Percentiles rank a stretch among this genome's conserved stretches.
phyloP scores from a whole-genome alignment of 2,113 vertebrate genomes.

The Cryptoleucopteryx plumbea region DNA sequence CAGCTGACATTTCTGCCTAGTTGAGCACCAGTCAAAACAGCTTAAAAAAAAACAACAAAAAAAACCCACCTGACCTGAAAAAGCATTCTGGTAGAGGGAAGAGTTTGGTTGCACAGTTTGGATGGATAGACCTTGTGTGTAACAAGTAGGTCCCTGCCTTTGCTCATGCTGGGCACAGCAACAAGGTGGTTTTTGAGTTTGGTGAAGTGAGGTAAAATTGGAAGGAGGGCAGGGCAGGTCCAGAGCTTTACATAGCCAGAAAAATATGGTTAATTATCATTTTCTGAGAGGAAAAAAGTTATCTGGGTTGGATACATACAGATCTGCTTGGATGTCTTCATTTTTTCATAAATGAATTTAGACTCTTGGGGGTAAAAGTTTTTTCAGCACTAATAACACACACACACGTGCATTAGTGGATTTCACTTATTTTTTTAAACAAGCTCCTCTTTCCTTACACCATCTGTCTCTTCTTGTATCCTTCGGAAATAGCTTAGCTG shows the following conservation, averaged over 20 bases:
- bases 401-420: neutral
- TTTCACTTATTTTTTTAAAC: neutral
- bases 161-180: neutral
- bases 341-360: neutral
- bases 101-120: neutral
- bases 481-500: neutral
- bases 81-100: neutral
- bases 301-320: neutral
- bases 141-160: neutral
- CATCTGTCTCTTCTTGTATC: neutral
- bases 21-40: neutral
- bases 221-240: fast-evolving
- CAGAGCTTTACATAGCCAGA: neutral
- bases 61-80: neutral
- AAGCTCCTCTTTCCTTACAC: neutral
- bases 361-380: neutral
- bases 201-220: neutral
- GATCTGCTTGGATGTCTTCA: neutral
- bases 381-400: neutral
- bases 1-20: neutral
- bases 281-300: neutral
- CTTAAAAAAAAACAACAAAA: too few relatives aligned
- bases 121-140: neutral
- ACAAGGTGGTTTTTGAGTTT: neutral
- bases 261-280: neutral